A percentile compares a stretch with the other conserved stretches of the same genome.
Conservation (phyloP, 1,140 invertebrate genomes). For the Mactra quadrangularis region DNA sequence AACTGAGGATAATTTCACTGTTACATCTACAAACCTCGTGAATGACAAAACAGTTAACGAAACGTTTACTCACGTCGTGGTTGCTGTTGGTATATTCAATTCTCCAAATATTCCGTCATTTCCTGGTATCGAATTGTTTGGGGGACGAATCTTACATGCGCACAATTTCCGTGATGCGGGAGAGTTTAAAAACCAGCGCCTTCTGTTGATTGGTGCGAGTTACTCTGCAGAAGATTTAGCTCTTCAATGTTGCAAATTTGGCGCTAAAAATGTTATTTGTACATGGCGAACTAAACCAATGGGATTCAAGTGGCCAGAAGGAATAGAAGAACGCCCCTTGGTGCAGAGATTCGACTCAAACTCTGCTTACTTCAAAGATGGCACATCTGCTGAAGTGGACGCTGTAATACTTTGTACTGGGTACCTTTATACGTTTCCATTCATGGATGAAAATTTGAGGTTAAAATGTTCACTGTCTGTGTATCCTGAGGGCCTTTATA, state of each 20-base stretch:
- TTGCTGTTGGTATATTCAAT: slow-evolving; percentile 42
- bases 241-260: slow-evolving; percentile 49
- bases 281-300: slow-evolving; percentile 41
- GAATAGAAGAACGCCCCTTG: slow-evolving; percentile 42
- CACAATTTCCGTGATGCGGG: slow-evolving; percentile 58
- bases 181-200: slow-evolving; percentile 33
- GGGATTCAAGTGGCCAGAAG: slow-evolving; percentile 43
- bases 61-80: slow-evolving; percentile 47
- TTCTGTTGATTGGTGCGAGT: slow-evolving; percentile 36
- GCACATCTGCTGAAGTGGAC: slow-evolving; percentile 29
- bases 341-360: slow-evolving; percentile 32
- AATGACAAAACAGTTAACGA: background rate
- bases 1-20: slow-evolving; percentile 37
- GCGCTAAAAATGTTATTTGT: slow-evolving; percentile 17
- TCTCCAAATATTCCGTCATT: slow-evolving; percentile 29
- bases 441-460: slow-evolving; percentile 22
- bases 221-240: slow-evolving; percentile 55
- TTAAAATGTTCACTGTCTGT: background rate
- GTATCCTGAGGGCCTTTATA: slow-evolving; percentile 45
- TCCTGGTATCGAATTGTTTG: slow-evolving; percentile 36
- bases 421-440: slow-evolving; percentile 52
- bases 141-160: slow-evolving; percentile 47
- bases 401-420: slow-evolving; percentile 53
- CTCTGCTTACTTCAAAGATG: slow-evolving; percentile 52
- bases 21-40: slow-evolving; percentile 11